phyloP scores from a whole-genome alignment of 2,888 invertebrate genomes.

The Archips crataeganus region DNA sequence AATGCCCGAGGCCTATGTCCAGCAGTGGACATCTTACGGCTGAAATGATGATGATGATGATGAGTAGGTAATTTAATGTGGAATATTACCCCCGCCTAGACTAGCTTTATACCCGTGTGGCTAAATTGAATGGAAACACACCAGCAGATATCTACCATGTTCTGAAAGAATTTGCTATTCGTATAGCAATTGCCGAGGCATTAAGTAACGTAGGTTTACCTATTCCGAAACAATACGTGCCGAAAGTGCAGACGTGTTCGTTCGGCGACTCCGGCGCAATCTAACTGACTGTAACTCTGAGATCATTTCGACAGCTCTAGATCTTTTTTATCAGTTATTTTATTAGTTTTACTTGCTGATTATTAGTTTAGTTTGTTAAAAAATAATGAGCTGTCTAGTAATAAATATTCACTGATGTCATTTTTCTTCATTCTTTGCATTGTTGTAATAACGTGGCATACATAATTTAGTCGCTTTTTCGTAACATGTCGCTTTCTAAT shows the following conservation, averaged over 20 bases:
- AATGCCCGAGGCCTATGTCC: too few species aligned
- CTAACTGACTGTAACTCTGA: not conserved
- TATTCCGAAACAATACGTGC: slow-evolving; percentile 47
- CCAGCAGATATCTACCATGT: not conserved
- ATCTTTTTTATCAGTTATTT: not conserved
- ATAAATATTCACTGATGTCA: too few species aligned
- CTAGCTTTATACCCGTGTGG: not conserved
- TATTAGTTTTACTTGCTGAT: not conserved
- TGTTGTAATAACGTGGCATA: too few species aligned
- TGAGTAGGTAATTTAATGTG: too few species aligned
- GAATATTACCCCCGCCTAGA: too few species aligned
- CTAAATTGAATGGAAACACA: not conserved
- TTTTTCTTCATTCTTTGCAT: too few species aligned
- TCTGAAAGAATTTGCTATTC: slow-evolving; percentile 13
- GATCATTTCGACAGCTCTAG: slow-evolving; percentile 7
- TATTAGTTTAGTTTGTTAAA: too few species aligned
- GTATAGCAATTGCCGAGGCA: slow-evolving; percentile 40
- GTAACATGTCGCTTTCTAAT: too few species aligned
- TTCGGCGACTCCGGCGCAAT: slow-evolving; percentile 10
- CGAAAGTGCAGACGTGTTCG: slow-evolving; percentile 44
- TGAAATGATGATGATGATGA: too few species aligned
- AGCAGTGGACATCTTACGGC: too few species aligned
- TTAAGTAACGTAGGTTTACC: slow-evolving; percentile 38
- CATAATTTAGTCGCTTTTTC: too few species aligned
- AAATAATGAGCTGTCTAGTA: too few species aligned